Evolutionary conservation across 2,888 invertebrate genomes (phyloP).

Genomic region (Silvanus unidentatus): DNA sequence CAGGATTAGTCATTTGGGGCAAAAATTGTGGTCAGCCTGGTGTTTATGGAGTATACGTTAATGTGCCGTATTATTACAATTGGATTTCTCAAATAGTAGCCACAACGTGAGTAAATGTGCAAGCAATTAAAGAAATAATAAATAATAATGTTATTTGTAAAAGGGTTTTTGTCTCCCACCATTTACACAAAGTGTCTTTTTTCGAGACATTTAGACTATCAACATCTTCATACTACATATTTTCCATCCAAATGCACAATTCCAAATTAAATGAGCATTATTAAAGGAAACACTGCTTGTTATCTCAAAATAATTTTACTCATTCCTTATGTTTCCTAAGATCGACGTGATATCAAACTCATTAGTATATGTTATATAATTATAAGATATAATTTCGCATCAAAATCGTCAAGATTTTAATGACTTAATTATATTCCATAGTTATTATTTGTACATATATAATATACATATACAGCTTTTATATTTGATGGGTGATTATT

Average conservation of each 20-base stretch:
- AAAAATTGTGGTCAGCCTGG: conserved; percentile 64
- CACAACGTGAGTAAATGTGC: not conserved
- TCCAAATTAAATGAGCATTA: no score
- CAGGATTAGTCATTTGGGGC: conserved; percentile 69
- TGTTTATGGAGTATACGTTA: conserved; percentile 74
- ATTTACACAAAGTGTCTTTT: no score
- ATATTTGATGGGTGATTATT: conserved; percentile 2
- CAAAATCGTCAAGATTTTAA: conserved; percentile 23
- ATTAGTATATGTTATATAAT: conserved; percentile 25
- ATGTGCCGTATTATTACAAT: conserved; percentile 54
- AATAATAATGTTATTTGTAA: no score
- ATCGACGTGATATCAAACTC: conserved; percentile 16
- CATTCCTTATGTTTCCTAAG: conserved; percentile 1
- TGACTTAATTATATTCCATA: conserved; percentile 23
- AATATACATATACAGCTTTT: no score
- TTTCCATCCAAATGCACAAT: no score
- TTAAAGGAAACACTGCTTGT: no score
- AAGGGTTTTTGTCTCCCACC: no score
- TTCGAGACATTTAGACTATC: no score
- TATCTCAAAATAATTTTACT: no score
- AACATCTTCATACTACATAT: no score
- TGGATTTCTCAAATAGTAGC: conserved; percentile 24
- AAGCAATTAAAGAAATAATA: no score
- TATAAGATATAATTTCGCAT: conserved; percentile 22
- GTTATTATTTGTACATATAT: no score